Conservation (phyloP, 2,113 vertebrate species). For the Gadus macrocephalus region DNA sequence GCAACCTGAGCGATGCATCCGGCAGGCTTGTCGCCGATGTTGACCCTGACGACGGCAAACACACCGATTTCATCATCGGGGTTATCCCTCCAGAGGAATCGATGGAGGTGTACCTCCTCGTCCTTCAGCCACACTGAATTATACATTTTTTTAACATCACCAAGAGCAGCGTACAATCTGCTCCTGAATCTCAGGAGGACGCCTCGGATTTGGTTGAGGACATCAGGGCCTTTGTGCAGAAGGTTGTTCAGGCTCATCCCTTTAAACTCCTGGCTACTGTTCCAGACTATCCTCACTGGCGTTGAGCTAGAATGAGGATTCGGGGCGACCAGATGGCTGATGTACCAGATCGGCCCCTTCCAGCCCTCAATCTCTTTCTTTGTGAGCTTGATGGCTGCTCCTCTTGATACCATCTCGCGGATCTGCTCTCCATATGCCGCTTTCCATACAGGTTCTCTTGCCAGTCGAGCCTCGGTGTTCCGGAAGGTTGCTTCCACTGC, state of each 20-base stretch:
- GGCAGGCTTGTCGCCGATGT: constrained; percentile 25
- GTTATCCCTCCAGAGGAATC: constrained; percentile 32
- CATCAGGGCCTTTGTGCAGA: constrained; percentile 30
- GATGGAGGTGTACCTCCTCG: constrained; percentile 20
- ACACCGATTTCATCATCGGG: constrained; percentile 2
- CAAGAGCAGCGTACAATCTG: not conserved
- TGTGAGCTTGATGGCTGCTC: no score
- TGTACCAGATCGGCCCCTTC: no score
- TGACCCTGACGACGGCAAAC: constrained; percentile 20
- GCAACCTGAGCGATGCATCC: constrained; percentile 28
- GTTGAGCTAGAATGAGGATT: no score
- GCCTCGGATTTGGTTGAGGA: constrained; percentile 21
- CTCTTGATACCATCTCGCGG: no score
- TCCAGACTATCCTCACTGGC: no score
- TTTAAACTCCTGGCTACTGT: no score
- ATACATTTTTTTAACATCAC: no score
- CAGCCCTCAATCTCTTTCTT: no score
- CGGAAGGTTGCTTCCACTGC: constrained; percentile 15
- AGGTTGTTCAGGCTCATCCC: no score
- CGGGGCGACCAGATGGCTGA: no score
- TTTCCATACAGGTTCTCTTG: constrained; percentile 8
- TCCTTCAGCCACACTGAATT: no score
- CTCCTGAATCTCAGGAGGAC: constrained; percentile 11
- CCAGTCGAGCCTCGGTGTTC: constrained; percentile 14
- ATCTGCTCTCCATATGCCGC: constrained; percentile 16